phyloP scores from a whole-genome alignment of 2,113 vertebrate genomes.

The Aegithalos caudatus region DNA sequence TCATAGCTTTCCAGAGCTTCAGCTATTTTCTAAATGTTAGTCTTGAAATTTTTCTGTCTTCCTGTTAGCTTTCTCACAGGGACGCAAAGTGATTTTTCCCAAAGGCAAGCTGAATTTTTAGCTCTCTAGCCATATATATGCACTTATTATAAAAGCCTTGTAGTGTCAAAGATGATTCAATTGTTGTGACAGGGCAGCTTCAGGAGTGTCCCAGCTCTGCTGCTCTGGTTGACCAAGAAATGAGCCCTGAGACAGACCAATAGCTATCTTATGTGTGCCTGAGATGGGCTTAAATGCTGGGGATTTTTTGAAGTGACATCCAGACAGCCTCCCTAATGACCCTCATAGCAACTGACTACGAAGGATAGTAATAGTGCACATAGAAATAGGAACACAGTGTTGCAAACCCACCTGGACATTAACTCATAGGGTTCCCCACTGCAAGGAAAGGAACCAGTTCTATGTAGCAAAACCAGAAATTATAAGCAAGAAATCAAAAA shows the following conservation, averaged over 20 bases:
- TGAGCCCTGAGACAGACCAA: neutral
- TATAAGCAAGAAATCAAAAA: neutral
- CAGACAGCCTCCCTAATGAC: neutral
- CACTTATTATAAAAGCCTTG: neutral
- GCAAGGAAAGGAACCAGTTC: neutral
- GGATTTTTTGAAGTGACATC: neutral
- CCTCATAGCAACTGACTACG: neutral
- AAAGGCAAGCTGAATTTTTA: neutral
- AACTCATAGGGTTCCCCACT: fast-evolving
- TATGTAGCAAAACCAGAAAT: neutral
- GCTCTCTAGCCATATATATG: neutral
- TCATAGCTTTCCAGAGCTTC: neutral
- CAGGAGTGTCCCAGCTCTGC: neutral
- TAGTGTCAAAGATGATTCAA: neutral
- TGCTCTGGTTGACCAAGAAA: neutral
- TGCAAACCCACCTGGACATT: neutral
- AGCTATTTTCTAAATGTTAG: neutral
- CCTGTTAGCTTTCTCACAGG: neutral
- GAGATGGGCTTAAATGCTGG: neutral
- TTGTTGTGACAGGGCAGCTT: neutral
- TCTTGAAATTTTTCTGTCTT: neutral
- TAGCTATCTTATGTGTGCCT: neutral
- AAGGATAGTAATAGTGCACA: fast-evolving
- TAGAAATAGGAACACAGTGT: neutral
- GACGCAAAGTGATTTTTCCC: neutral